A percentile compares a stretch with the other conserved stretches of the same genome.
Conservation (phyloP, 2,797 vertebrate species). For the Mormyrops attenuatus region DNA sequence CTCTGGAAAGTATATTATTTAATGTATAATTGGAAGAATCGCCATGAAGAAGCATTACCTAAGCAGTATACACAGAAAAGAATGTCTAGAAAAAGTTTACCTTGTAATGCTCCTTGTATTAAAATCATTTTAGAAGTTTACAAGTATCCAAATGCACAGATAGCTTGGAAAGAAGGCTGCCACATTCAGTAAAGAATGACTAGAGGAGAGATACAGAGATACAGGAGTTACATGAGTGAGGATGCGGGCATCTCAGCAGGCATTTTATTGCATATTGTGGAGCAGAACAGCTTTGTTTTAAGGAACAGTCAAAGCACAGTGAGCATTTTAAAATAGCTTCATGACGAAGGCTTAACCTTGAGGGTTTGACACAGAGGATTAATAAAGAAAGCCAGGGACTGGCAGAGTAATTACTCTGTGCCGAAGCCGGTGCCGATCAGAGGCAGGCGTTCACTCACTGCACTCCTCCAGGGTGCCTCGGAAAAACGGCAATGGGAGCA, state of each 20-base stretch:
- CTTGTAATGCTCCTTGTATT: not conserved
- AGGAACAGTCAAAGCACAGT: not conserved
- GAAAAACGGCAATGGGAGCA: not conserved
- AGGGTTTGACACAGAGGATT: not conserved
- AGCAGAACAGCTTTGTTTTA: not conserved
- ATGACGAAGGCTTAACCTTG: not conserved
- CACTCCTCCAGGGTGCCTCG: not conserved
- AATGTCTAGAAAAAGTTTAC: not conserved
- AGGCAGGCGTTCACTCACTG: not conserved
- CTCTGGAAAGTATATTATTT: not conserved
- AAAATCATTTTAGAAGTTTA: not conserved
- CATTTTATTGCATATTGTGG: not conserved
- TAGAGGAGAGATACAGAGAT: not conserved
- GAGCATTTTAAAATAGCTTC: not conserved
- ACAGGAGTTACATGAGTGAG: not conserved
- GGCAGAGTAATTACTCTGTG: not conserved
- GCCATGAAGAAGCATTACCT: not conserved
- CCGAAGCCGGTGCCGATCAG: not conserved
- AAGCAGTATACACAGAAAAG: not conserved
- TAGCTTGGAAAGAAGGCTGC: not conserved
- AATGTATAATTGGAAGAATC: not conserved
- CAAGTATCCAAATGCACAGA: not conserved
- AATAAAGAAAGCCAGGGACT: not conserved
- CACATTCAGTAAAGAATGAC: not conserved
- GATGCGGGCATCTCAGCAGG: not conserved